Percentiles rank a stretch among this genome's conserved stretches.
Evolutionary conservation across 2,888 invertebrate species (phyloP).

Genomic region (Temnothorax unifasciatus): DNA sequence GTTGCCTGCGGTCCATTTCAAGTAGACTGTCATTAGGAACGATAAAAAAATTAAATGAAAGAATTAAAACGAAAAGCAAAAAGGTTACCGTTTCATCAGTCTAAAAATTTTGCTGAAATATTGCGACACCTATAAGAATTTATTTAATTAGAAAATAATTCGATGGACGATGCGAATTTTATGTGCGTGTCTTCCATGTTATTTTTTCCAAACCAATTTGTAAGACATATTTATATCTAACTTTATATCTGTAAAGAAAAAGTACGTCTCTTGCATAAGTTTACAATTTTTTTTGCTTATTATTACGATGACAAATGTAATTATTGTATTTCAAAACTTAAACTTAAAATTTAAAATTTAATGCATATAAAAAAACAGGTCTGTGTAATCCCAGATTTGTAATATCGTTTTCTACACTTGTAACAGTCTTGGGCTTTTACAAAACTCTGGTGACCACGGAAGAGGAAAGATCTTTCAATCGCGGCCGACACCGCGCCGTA

Average conservation of each 20-base stretch:
- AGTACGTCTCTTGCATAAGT: not conserved
- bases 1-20: not conserved
- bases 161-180: not conserved
- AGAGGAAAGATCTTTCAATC: constrained; percentile 76
- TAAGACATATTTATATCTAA: not conserved
- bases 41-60: not conserved
- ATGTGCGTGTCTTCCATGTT: not conserved
- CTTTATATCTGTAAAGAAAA: not conserved
- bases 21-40: not conserved
- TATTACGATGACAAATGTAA: too few species aligned
- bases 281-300: not conserved
- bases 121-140: not conserved
- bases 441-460: constrained; percentile 84
- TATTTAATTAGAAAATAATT: not conserved
- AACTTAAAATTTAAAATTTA: too few species aligned
- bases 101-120: not conserved
- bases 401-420: constrained; percentile 12
- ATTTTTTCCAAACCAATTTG: not conserved
- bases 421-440: constrained; percentile 86
- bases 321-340: not conserved
- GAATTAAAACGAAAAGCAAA: not conserved
- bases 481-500: constrained; percentile 59
- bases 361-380: not conserved
- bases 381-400: not conserved
- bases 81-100: not conserved